phyloP scores from a whole-genome alignment of 64 coral and sea anemone genomes.

The Anthopleura sola region DNA sequence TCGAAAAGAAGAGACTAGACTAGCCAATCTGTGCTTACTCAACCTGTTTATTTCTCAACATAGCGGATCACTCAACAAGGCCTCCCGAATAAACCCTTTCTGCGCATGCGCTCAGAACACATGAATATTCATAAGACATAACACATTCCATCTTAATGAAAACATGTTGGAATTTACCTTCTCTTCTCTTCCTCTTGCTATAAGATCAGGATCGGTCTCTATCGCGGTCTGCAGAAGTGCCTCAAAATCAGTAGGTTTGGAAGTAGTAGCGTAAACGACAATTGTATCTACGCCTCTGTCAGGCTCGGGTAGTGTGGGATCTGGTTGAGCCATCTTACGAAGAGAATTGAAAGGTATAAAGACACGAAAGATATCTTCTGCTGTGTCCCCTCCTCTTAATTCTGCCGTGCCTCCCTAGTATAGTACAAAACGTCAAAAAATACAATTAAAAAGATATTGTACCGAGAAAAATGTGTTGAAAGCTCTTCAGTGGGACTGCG shows the following conservation, averaged over 20 bases:
- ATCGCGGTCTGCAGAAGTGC: conserved; percentile 38
- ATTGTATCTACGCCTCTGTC: conserved; percentile 36
- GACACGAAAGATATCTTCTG: conserved; percentile 38
- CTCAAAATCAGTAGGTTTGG: background rate
- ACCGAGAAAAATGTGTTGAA: background rate
- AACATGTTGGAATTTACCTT: background rate
- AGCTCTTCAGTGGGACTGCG: too few relatives aligned
- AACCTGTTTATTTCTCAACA: too few relatives aligned
- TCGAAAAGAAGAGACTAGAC: too few relatives aligned
- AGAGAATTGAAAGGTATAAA: conserved; percentile 25
- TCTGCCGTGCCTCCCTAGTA: background rate
- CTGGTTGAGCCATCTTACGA: conserved; percentile 39
- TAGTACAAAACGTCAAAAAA: too few relatives aligned
- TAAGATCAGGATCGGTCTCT: background rate
- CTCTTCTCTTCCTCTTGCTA: background rate
- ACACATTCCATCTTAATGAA: too few relatives aligned
- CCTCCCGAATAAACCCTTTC: too few relatives aligned
- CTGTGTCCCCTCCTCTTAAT: background rate
- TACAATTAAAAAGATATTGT: background rate
- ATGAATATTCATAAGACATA: too few relatives aligned
- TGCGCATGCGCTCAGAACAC: too few relatives aligned
- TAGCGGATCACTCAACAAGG: too few relatives aligned
- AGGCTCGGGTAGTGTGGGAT: background rate
- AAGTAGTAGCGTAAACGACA: conserved; percentile 34
- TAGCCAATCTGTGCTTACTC: too few relatives aligned